These are phyloP conservation scores for Petrophora chlorosata DNA, from an alignment of 2,888 invertebrate genomes.

Conservation along the genomic window DNA sequence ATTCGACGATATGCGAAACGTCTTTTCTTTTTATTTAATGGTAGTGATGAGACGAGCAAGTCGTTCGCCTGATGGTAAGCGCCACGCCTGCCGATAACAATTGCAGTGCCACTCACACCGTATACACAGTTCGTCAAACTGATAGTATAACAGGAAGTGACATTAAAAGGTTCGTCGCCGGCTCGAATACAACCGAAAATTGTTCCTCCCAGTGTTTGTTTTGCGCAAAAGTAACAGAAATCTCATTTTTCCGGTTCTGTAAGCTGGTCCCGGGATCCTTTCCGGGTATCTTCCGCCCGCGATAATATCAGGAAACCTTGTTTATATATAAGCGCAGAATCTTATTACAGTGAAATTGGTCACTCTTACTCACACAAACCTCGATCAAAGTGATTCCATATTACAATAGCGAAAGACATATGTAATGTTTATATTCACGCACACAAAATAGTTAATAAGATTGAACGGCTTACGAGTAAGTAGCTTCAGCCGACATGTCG, in stretches of 20 bases:
- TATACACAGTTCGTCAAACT: slow-evolving; percentile 5
- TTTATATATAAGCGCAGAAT: slow-evolving; percentile 7
- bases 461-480: too few species aligned
- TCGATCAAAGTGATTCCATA: neutral
- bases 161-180: neutral
- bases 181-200: slow-evolving; percentile 5
- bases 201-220: slow-evolving; percentile 6
- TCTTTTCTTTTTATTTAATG: too few species aligned
- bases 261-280: neutral
- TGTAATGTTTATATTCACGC: too few species aligned
- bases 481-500: too few species aligned
- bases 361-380: neutral
- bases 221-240: slow-evolving; percentile 6
- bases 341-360: slow-evolving; percentile 2
- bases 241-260: slow-evolving; percentile 10
- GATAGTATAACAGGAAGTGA: slow-evolving; percentile 1
- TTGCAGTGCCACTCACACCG: too few species aligned
- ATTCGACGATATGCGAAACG: too few species aligned
- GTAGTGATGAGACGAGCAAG: too few species aligned
- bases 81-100: too few species aligned
- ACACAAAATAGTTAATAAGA: too few species aligned
- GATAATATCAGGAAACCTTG: slow-evolving; percentile 2
- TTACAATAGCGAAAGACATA: too few species aligned
- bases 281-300: slow-evolving; percentile 1
- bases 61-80: too few species aligned